These are phyloP conservation scores for Diorhabda elongata DNA, from an alignment of 1,140 invertebrate species.

Conservation along the genomic window DNA sequence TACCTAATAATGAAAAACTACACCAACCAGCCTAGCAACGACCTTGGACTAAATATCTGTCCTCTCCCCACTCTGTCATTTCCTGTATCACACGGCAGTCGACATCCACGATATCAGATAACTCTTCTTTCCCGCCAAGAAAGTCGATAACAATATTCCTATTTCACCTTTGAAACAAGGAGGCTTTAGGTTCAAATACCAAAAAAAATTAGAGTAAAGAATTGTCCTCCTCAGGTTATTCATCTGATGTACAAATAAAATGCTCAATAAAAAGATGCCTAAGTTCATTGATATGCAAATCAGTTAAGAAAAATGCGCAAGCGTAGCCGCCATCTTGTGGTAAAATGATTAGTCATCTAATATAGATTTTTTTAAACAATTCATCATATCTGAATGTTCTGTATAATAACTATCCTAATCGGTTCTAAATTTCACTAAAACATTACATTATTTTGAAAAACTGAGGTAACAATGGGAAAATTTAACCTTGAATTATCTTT, in stretches of 20 bases:
- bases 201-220: neutral
- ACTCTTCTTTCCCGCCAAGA: neutral
- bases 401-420: too few relatives aligned
- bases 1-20: neutral
- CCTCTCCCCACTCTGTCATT: neutral
- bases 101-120: slow-evolving; percentile 4
- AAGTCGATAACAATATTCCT: neutral
- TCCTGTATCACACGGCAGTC: neutral
- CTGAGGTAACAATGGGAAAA: slow-evolving; percentile 4
- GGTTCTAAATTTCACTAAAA: neutral
- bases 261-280: neutral
- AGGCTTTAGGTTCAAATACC: neutral
- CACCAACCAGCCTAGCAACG: neutral
- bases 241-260: neutral
- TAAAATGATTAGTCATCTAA: slow-evolving; percentile 18
- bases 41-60: slow-evolving; percentile 4
- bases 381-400: neutral
- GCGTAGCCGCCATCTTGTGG: slow-evolving; percentile 27
- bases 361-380: neutral
- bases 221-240: neutral
- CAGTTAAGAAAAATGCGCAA: slow-evolving; percentile 18
- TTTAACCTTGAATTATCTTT: slow-evolving; percentile 23
- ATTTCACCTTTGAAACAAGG: neutral
- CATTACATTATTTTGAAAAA: neutral
- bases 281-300: slow-evolving; percentile 10